Evolutionary conservation across 2,888 invertebrate genomes (phyloP), one percentile per base, ranked within the genome.

Genomic region (Protophormia terraenovae): DNA sequence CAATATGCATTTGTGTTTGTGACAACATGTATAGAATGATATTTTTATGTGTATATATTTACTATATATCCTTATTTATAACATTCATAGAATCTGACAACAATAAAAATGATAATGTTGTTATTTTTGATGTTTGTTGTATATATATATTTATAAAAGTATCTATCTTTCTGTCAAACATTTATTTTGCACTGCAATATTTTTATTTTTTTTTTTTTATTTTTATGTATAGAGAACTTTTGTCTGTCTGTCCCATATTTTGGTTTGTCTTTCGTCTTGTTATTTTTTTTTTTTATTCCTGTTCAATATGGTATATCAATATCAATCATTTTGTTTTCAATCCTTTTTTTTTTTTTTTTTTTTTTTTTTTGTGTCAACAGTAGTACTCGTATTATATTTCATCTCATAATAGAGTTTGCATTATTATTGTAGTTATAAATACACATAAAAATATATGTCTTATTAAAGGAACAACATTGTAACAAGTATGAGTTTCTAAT

Each of bases 91-190:
- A 35, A 50, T 35, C 38, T 69, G 69, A 71, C 69, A 62, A 71
- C 78, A 78, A 78, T 78, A 38, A 14, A 29, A 60, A 47, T 78
- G 69, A 69, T 67, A 60, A 60, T 50, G 35, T 78, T 60, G 24
- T 45, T 27, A 16, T 27, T 27, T 27, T 60, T 69, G 41, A 60
- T 66, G 47, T 73, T 66, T 73, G 35, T 29, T 38, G 53, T 66
- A 64, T 10, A 32, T 60, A 32, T 60, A 60, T 32, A 50, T 79
- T 50, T 53, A 22, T 38, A 29, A 67, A 60, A 47, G 50, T 53
- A 14, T 24, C 53, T 50, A 47, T 32, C 50, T 41, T 10, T 82
- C 16, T 75, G 41, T 69, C 64, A 66, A 14, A 5, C 50, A 60
- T 16, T 67, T 27, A 71, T 24, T 55, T 32, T 53, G 50, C 27